Percentiles rank a stretch among this genome's conserved stretches.
Conservation (phyloP, 2,113 vertebrate species). For the Phycodurus eques region DNA sequence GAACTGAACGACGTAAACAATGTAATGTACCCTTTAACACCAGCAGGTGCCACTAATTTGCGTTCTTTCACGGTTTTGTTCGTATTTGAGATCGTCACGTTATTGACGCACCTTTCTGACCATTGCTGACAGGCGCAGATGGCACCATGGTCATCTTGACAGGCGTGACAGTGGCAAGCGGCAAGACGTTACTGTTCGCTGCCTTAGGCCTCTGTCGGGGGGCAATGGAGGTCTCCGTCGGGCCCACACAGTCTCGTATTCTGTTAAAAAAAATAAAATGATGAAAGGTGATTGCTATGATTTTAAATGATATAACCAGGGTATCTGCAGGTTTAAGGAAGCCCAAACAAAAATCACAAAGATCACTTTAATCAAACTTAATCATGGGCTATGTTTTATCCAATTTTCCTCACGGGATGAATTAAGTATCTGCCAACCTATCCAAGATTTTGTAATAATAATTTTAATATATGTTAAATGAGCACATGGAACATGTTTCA, state of each 20-base stretch:
- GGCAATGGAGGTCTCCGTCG: constrained; percentile 97
- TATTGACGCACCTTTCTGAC: constrained; percentile 79
- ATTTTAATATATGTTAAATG: too few species aligned
- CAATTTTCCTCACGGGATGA: too few species aligned
- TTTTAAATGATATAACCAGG: background rate
- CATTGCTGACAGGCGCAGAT: constrained; percentile 75
- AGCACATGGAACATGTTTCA: too few species aligned
- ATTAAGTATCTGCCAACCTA: too few species aligned
- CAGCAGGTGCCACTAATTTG: background rate
- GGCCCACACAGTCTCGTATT: constrained; percentile 90
- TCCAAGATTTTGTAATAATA: too few species aligned
- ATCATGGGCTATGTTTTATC: too few species aligned
- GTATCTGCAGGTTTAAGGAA: background rate
- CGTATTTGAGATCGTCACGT: background rate
- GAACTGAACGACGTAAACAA: background rate
- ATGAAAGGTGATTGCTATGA: background rate
- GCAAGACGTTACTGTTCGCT: constrained; percentile 77
- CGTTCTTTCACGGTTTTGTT: background rate
- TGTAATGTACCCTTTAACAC: background rate
- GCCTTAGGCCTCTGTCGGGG: constrained; percentile 96
- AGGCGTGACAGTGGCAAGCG: constrained; percentile 84
- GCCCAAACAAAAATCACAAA: background rate
- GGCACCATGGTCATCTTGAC: constrained; percentile 82
- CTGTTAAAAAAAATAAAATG: constrained; percentile 55
- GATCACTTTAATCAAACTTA: too few species aligned